These are phyloP conservation scores for Hyles vespertilio DNA, from an alignment of 1,140 invertebrate genomes.

Conservation along the genomic window DNA sequence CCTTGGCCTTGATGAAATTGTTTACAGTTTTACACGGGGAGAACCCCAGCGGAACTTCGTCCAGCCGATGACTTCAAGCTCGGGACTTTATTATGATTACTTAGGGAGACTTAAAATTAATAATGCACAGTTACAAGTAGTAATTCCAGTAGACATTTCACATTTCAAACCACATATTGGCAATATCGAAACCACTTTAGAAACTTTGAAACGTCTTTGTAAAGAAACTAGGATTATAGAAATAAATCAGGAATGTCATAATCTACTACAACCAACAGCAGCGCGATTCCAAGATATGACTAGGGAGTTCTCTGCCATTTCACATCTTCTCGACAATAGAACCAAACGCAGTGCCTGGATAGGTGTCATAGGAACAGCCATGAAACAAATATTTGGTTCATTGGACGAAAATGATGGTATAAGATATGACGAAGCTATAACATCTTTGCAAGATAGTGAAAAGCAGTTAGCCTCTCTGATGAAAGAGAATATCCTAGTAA, in stretches of 20 bases:
- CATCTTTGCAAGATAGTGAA: slow-evolving; percentile 18
- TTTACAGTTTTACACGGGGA: too few species aligned
- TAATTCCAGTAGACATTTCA: too few species aligned
- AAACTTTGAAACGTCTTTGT: background rate
- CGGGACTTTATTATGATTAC: too few species aligned
- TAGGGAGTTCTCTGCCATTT: slow-evolving; percentile 22
- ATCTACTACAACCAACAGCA: slow-evolving; percentile 15
- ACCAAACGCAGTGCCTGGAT: slow-evolving; percentile 21
- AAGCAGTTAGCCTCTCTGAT: slow-evolving; percentile 17
- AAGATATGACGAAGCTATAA: slow-evolving; percentile 24
- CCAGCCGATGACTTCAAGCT: too few species aligned
- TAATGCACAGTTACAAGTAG: too few species aligned
- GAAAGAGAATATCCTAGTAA: slow-evolving; percentile 25
- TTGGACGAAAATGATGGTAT: slow-evolving; percentile 27
- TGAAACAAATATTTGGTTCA: too few species aligned
- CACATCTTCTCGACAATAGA: slow-evolving; percentile 9
- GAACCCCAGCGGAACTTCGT: too few species aligned
- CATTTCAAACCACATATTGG: too few species aligned
- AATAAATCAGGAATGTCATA: slow-evolving; percentile 11
- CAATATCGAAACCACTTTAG: too few species aligned
- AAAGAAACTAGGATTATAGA: slow-evolving; percentile 13
- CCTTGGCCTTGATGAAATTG: too few species aligned
- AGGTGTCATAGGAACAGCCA: slow-evolving; percentile 15
- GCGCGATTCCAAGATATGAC: slow-evolving; percentile 13
- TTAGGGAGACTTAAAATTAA: too few species aligned